Evolutionary conservation across 2,888 invertebrate species (phyloP), one percentile per base, ranked within the genome.

Genomic region (Apodemia hepburni): DNA sequence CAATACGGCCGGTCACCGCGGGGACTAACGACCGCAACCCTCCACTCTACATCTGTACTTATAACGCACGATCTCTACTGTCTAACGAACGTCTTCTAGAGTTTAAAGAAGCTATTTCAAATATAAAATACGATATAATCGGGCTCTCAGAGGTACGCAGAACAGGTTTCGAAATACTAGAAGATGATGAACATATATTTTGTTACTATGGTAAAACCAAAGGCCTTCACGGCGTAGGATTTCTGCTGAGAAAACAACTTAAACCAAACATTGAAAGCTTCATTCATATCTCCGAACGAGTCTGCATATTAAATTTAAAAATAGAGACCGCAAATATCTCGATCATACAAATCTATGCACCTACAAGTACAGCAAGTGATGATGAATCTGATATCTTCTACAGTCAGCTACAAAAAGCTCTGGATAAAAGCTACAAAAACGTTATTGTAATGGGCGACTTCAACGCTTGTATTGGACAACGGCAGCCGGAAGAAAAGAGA

Each of bases 161-260:
- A 49, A 17, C 47, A 5, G 60, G 60, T n/a, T 27, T 51, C 27
- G 17, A 49, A 15, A 60, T 60, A n/a, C 11, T 33, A n/a, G 60
- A 60, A 15, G 58, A 67, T 33, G 57, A 65, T 17, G 59, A 70
- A 18, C 66, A 64, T 42, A 68, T 71, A 9, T 57, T 70, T 0
- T 69, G 59, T 49, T 62, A 66, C 49, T 68, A 27, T 58, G 68
- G 69, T 2, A 58, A 68, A 38, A 64, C 64, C 7, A 29, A 54
- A 35, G 69, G 68, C 3, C 60, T 33, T 8, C 51, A 68, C 42
- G 69, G 70, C 22, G 68, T 68, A 15, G 70, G 69, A 9, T 71
- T 69, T 29, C 17, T 71, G 17, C 58, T 71, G 33, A 65, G 68
- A n/a, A 64, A 61, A 60, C 8, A 62, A n/a, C 33, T 58, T 35